Evolutionary conservation across 2,797 vertebrate genomes (phyloP), one percentile per base, ranked within the genome.

Genomic region (Sitta carolinensis): DNA sequence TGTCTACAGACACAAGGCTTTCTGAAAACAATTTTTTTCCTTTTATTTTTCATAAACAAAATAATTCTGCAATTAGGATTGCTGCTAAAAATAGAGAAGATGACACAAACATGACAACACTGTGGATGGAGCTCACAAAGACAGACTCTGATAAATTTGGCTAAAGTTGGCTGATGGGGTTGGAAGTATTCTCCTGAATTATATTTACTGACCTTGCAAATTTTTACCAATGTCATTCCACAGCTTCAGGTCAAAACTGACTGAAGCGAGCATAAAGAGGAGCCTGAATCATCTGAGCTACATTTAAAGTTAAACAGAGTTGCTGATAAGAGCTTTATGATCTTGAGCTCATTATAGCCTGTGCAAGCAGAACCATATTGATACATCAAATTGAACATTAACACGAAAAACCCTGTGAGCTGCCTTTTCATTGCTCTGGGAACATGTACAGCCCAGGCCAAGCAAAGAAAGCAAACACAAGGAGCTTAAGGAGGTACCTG

Each of bases 351-450:
- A 93, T 97, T 91, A 94, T 81, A 85, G 76, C 63, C 92, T 90
- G 77, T 86, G 96, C 93, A 95, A 93, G 93, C 90, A 94, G 81
- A 95, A 90, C 86, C 85, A 58, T 95, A 94, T 96, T 96, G 94
- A 91, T 94, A 95, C 79, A 95, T 89, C 69, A 94, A 90, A 96
- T 93, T 95, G 82, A 95, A 89, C 96, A 89, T 94, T 96, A 95
- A 84, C 63, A 84, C 23, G 23, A 82, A 95, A 94, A 93, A 75
- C 73, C 76, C 87, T 76, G 75, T 69, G 82, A 84, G 73, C 87
- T 81, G 62, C 40, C 66, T 89, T 96, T 92, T 80, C 5, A 0
- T 86, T 93, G 79, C 87, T 91, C 90, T 83, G 83, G 86, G 82
- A 92, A 82, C 59, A 26, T 54, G 51, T 40, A 75, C 61, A 78